Evolutionary conservation across 2,113 vertebrate species (phyloP).

Genomic region (Psittacula cyanocephala): DNA sequence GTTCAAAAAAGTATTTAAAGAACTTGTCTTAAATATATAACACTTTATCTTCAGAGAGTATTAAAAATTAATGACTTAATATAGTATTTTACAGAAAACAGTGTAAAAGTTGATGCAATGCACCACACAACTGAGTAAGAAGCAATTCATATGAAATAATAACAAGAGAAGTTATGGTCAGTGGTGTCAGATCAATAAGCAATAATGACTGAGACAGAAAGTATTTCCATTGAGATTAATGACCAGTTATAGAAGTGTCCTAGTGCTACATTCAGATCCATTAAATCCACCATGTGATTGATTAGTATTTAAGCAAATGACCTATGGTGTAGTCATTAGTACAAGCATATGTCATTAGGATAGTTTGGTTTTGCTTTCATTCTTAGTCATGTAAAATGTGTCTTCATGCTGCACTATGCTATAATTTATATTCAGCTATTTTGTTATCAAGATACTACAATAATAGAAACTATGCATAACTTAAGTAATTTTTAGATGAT

Average conservation of each 20-base stretch:
- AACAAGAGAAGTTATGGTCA: not conserved
- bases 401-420: not conserved
- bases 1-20: not conserved
- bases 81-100: not conserved
- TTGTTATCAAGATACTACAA: not conserved
- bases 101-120: not conserved
- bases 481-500: not conserved
- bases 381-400: not conserved
- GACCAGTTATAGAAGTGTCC: not conserved
- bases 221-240: not conserved
- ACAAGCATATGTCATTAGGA: not conserved
- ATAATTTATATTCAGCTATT: not conserved
- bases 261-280: not conserved
- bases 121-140: not conserved
- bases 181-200: not conserved
- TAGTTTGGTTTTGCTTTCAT: not conserved
- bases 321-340: not conserved
- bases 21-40: not conserved
- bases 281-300: not conserved
- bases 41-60: not conserved
- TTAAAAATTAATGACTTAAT: not conserved
- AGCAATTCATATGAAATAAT: not conserved
- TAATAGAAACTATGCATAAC: not conserved
- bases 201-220: not conserved
- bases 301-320: not conserved